Base-by-base conservation (phyloP, 2,888 invertebrate species). In the Incurvaria masculella region DNA sequence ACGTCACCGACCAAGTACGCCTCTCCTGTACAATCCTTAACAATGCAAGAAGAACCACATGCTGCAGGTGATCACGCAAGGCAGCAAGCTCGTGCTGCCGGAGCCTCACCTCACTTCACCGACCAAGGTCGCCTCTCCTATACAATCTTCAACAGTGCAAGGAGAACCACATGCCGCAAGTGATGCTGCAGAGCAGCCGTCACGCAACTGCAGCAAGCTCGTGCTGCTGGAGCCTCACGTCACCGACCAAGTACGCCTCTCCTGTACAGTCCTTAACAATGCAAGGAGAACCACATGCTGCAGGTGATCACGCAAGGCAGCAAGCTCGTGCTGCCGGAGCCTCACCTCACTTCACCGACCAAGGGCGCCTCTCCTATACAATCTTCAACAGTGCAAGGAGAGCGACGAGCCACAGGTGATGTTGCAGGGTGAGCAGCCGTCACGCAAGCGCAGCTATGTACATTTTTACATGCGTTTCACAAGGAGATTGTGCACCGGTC, bases 161-260 rank as follows among this genome's bases (percentile, higher is more conserved):
- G 65, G 98, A 98, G 61, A 96, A 96, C 65, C 96, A 96, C 57
- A 92, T 98, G 54, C 95, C 97, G 0, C 84, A 89, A 57, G 90
- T 93, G 1, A 90, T 95, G 87, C 70, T 92, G 47, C 87, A 90
- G 63, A 91, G 88, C 51, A 87, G 90, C 57, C 95, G 95, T 66
- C 97, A 96, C 0, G 89, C 55, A 97, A 97, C 65, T 81, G 97
- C 47, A 96, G 95, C 55, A 99, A 99, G 68, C 81, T 99, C 26
- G 97, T 99, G 21, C 69, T 99, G 46, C 98, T 99, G 0, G 89
- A 91, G 56, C 98, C 99, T 1, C 98, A 99, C 72, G 97, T 99
- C 50, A 90, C 96, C 0, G 98, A 99, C 66, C 84, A 83, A 66
- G 86, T 87, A 51, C 52, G 46, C 14, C 2, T 17, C 11, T 42